These are phyloP conservation scores for Hycleus cichorii DNA, from an alignment of 1,140 invertebrate species.

Conservation along the genomic window DNA sequence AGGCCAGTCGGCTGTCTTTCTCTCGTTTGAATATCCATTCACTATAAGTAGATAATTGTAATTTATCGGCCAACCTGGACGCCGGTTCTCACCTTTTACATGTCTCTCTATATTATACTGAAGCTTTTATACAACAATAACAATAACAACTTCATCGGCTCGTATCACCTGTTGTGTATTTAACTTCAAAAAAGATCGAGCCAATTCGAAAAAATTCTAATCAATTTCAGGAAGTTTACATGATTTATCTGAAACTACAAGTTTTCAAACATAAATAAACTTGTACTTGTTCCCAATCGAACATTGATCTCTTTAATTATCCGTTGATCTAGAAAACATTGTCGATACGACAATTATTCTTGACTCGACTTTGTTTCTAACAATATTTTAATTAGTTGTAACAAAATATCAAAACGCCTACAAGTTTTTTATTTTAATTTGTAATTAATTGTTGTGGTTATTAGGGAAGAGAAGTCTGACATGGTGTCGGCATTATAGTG, in stretches of 20 bases:
- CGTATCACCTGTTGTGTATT: not conserved
- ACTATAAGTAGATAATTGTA: conserved; percentile 33
- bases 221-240: no score
- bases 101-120: no score
- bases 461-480: not conserved
- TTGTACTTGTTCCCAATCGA: conserved; percentile 12
- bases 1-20: conserved; percentile 21
- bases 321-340: conserved; percentile 1
- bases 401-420: not conserved
- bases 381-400: no score
- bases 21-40: conserved; percentile 16
- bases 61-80: conserved; percentile 28
- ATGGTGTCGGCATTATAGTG: no score
- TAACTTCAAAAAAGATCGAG: no score
- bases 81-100: conserved; percentile 3
- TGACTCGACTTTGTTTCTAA: no score
- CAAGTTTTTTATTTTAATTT: conserved; percentile 6
- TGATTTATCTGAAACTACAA: no score
- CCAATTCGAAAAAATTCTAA: not conserved
- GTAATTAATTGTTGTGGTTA: conserved; percentile 9
- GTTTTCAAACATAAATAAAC: not conserved
- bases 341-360: no score
- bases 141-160: conserved; percentile 12
- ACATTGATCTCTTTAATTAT: conserved; percentile 14
- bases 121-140: conserved; percentile 3